Base-by-base conservation (phyloP, 2,888 invertebrate genomes). In the Endotricha flammealis region DNA sequence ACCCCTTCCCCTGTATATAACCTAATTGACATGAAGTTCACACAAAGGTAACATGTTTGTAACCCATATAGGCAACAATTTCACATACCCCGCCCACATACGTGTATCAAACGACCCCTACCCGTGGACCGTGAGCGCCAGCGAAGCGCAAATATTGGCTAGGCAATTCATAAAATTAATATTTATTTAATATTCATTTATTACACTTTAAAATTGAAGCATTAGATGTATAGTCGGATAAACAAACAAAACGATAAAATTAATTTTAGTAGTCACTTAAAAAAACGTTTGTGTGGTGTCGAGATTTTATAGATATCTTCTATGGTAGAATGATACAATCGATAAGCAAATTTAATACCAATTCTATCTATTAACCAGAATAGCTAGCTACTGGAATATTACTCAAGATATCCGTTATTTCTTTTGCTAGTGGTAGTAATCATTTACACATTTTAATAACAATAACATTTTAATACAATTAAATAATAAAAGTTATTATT, bases 151-250 rank as follows among this genome's bases (percentile, higher is more conserved):
- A 46, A 44, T 41, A 44, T 44, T 42, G 42, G 25, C 40, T 24
- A 28, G 20, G 41, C 47, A 41, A 45, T 44, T 34, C 45, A 38
- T 42, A 32, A 37, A 42, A 42, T 44, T 46, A 44, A 49, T 49
- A 44, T 46, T 42, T 46, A 38, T 43, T 41, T 45, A 42, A 44
- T 41, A 47, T 40, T 44, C 43, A 31, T 40, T 37, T 40, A 44
- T 42, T 24, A 29, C 20, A 20, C 20, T 35, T 35, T 29, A 35
- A 35, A 35, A n/a, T 3, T 34, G 17, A 8, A 13, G 27, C n/a
- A 29, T 34, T 22, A 28, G 22, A 13, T 24, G 10, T 11, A 25
- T 10, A 6, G 11, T 5, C 11, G 2, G 1, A 16, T 10, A 24
- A 32, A 32, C 14, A 24, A 32, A 9, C 24, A 14, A n/a, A 1